Evolutionary conservation across 2,888 invertebrate genomes (phyloP).

Genomic region (Caenorhabditis becei): DNA sequence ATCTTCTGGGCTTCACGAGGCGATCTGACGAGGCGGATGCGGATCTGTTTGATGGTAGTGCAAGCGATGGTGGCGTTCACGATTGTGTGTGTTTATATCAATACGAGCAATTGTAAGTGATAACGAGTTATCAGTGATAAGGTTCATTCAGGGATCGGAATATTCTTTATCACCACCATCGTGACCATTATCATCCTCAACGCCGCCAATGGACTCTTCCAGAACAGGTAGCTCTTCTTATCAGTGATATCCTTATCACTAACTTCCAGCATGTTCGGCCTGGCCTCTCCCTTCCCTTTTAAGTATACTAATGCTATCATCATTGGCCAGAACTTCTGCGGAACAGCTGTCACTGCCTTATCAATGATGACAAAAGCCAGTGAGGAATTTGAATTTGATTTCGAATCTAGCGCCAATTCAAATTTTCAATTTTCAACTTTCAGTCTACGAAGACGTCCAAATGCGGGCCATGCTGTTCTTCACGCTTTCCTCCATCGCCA

Average conservation of each 20-base stretch:
- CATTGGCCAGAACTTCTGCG: slow-evolving; percentile 84
- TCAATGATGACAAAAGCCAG: slow-evolving; percentile 72
- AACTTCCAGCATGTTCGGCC: slow-evolving; percentile 87
- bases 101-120: slow-evolving; percentile 83
- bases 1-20: slow-evolving; percentile 85
- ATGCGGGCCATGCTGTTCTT: slow-evolving; percentile 93
- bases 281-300: slow-evolving; percentile 91
- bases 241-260: neutral
- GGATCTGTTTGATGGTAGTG: slow-evolving; percentile 82
- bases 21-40: slow-evolving; percentile 90
- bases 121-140: neutral
- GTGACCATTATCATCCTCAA: slow-evolving; percentile 83
- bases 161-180: slow-evolving; percentile 83
- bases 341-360: slow-evolving; percentile 80
- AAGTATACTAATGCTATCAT: slow-evolving; percentile 91
- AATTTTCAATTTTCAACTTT: neutral
- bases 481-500: slow-evolving; percentile 87
- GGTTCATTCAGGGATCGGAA: slow-evolving; percentile 81
- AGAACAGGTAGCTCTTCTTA: slow-evolving; percentile 58
- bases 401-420: neutral
- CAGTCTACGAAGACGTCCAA: slow-evolving; percentile 35
- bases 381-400: neutral
- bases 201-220: slow-evolving; percentile 93
- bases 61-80: slow-evolving; percentile 82
- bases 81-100: slow-evolving; percentile 83